Evolutionary conservation across 2,113 vertebrate species (phyloP), one percentile per base, ranked within the genome.

Genomic region (Acanthisitta chloris): DNA sequence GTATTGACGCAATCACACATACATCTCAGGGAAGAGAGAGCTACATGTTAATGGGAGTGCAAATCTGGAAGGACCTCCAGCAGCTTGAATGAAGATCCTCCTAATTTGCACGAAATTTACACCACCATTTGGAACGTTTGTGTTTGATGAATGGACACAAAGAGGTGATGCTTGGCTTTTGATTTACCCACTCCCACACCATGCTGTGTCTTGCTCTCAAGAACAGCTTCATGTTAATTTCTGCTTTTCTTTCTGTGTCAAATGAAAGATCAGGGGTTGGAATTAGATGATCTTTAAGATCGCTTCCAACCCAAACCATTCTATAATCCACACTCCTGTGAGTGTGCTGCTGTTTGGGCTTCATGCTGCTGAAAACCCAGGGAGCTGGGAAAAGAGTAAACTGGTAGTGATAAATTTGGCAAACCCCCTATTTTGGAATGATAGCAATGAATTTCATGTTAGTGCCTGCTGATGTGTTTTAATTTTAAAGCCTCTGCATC

Each of bases 51-150:
- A 36, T 20, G 29, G 34, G 25, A 58, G 18, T 52, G 10, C 14
- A 48, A 69, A 78, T 34, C 48, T 72, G 29, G 24, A 64, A 33
- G 48, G 38, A 64, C 24, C 10, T 70, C 43, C 26, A 58, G 48
- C 33, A 85, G 38, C 64, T 81, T 69, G 17, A 25, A 8, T 33
- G 23, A 52, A 64, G 49, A 43, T 65, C 16, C 19, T 82, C 24
- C 49, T 52, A 28, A 40, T 82, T 26, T 73, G 10, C 0, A 0
- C 2, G 2, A 24, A 48, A 12, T 42, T 51, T 51, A 5, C 16
- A 19, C 15, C 52, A 20, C 5, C 4, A 19, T 14, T 54, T 86
- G n/a, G 55, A 48, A 25, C 66, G 59, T 70, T 92, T 81, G 45
- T 48, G 38, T 76, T 69, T 9, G 0, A 28, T 62, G 58, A 80